These are phyloP conservation scores for Catocala fraxini DNA, from an alignment of 2,888 invertebrate genomes.

Conservation along the genomic window DNA sequence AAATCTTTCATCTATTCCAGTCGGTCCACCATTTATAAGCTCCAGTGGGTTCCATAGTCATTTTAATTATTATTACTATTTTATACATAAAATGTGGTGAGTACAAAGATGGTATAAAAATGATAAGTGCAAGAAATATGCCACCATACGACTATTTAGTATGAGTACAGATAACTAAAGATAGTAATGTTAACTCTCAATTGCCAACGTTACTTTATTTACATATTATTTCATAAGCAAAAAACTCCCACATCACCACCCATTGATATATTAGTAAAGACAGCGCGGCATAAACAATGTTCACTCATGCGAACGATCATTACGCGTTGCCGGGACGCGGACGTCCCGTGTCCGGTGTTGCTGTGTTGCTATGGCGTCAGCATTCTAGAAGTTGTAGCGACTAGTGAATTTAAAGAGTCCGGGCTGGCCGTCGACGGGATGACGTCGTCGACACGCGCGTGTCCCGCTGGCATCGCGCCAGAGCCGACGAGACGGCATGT, in stretches of 20 bases:
- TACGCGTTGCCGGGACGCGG: conserved; percentile 14
- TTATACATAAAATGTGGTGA: no score
- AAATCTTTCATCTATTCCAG: no score
- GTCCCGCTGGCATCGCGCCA: conserved; percentile 70
- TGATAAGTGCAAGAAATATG: no score
- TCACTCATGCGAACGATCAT: conserved; percentile 21
- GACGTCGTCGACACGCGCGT: conserved; percentile 61
- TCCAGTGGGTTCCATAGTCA: no score
- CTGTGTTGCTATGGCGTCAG: conserved; percentile 62
- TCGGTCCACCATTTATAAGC: no score
- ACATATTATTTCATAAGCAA: no score
- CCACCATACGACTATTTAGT: no score
- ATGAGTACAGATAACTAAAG: no score
- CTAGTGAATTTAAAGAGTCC: conserved; percentile 41
- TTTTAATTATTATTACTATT: no score
- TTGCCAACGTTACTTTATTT: no score
- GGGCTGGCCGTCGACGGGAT: conserved; percentile 29
- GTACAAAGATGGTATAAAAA: no score
- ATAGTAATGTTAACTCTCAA: no score
- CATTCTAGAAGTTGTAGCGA: conserved; percentile 51
- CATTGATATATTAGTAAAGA: conserved; percentile 7
- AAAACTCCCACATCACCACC: not conserved
- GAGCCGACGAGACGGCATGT: conserved; percentile 64
- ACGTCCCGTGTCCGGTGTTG: conserved; percentile 20
- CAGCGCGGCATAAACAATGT: conserved; percentile 24